These are phyloP conservation scores for Protomyctophum bolini DNA, from an alignment of 2,113 vertebrate genomes.

Conservation along the genomic window DNA sequence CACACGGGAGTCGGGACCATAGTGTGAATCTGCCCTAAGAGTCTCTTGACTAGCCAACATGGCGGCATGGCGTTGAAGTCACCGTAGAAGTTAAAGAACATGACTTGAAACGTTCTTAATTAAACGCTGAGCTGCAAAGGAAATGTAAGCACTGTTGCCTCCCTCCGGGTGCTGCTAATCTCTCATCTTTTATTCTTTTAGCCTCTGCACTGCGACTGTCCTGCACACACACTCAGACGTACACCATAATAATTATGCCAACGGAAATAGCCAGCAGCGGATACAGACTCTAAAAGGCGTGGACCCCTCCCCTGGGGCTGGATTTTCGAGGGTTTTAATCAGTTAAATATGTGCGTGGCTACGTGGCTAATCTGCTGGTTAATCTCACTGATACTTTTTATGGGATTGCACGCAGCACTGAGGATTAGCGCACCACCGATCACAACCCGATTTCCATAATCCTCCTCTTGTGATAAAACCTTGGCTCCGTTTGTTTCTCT, in stretches of 20 bases:
- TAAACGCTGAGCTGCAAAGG: constrained; percentile 33
- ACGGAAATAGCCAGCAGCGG: constrained; percentile 48
- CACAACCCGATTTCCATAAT: constrained; percentile 76
- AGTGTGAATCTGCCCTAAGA: no score
- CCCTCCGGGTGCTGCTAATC: constrained; percentile 42
- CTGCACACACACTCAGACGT: constrained; percentile 4
- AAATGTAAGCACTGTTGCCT: constrained; percentile 45
- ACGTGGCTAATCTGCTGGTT: constrained; percentile 74
- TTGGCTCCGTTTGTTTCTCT: constrained; percentile 52
- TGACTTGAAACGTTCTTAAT: constrained; percentile 28
- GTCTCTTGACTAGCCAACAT: no score
- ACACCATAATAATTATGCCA: constrained; percentile 48
- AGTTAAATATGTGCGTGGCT: constrained; percentile 72
- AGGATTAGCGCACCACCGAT: constrained; percentile 72
- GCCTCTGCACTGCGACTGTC: constrained; percentile 8
- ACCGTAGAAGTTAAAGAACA: no score
- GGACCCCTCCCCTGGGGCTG: constrained; percentile 56
- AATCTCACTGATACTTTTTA: constrained; percentile 78
- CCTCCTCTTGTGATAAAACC: constrained; percentile 66
- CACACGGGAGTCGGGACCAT: no score
- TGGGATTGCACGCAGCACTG: constrained; percentile 68
- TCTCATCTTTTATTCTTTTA: constrained; percentile 36
- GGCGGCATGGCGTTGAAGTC: no score
- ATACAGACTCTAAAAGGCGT: constrained; percentile 47
- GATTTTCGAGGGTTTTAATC: constrained; percentile 71